Base-by-base conservation (phyloP, 2,113 vertebrate genomes). In the Phocoena phocoena region DNA sequence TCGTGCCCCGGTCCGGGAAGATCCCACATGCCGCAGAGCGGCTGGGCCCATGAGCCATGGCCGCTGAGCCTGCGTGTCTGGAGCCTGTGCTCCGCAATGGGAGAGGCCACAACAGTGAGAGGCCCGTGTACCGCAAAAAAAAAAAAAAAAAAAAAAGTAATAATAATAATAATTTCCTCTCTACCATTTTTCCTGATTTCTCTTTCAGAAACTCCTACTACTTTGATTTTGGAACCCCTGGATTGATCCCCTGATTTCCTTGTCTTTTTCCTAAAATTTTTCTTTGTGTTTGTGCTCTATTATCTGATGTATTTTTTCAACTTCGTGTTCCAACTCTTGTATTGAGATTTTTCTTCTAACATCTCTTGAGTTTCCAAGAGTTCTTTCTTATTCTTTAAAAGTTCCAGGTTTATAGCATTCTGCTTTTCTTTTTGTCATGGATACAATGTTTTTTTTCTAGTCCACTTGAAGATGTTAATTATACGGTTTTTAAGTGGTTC, bases 311-410 rank as follows among this genome's bases (percentile, higher is more conserved):
- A 20, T 25, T 67, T 58, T 50, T 92, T 92, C 58, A 68, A 33
- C 20, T 93, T 88, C 74, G 36, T 92, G 50, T 93, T 55, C 33
- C 74, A 93, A 23, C 14, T 65, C 4, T 65, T 87, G 55, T 47
- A 58, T 14, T 33, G 15, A 92, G 67, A 68, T 0, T 58, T 92
- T 88, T 74, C 73, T 81, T 87, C 67, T 79, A 62, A 50, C 2
- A 14, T 74, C 47, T 63, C 86, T 92, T 92, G 58, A 65, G 41
- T 92, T 86, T 68, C 44, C 33, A 86, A 53, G n/a, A 80, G 28
- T 63, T 80, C 53, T 76, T 70, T 83, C 60, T 60, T 93, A 77
- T 84, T 88, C 68, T 88, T 89, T 89, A 33, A 25, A 89, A 68
- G 50, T 44, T 41, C 62, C 21, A 60, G 15, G 2, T 62, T 77